These are phyloP conservation scores for Brachynemurus nebulosus DNA, from an alignment of 2,888 invertebrate species.

Conservation along the genomic window DNA sequence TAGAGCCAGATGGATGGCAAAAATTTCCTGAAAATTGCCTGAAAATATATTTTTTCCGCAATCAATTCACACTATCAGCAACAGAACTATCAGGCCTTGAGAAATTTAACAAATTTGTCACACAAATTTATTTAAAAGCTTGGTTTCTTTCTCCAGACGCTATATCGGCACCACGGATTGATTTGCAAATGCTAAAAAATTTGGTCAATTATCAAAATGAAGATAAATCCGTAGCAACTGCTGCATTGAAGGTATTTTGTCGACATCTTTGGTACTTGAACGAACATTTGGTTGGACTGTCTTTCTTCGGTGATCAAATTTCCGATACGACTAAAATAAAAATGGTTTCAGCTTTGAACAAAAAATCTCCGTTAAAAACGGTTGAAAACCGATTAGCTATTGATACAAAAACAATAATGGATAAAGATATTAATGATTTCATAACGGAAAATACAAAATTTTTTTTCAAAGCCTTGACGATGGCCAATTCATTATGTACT, in stretches of 20 bases:
- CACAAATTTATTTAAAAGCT: constrained; percentile 16
- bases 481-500: constrained; percentile 26
- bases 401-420: not conserved
- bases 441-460: not conserved
- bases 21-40: constrained; percentile 20
- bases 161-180: constrained; percentile 8
- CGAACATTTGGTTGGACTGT: not conserved
- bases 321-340: not conserved
- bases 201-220: not conserved
- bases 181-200: not conserved
- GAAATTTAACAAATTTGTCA: constrained; percentile 18
- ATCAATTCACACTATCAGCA: constrained; percentile 17
- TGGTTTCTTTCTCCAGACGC: constrained; percentile 17
- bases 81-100: constrained; percentile 15
- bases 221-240: not conserved
- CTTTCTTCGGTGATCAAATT: not conserved
- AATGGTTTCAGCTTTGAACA: not conserved
- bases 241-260: not conserved
- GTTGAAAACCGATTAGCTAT: not conserved
- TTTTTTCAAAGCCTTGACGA: not conserved
- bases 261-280: not conserved
- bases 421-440: not conserved
- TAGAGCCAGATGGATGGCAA: constrained; percentile 22
- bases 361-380: not conserved
- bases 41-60: constrained; percentile 21